Evolutionary conservation across 2,797 vertebrate species (phyloP).

Genomic region (Clarias platycephalus): DNA sequence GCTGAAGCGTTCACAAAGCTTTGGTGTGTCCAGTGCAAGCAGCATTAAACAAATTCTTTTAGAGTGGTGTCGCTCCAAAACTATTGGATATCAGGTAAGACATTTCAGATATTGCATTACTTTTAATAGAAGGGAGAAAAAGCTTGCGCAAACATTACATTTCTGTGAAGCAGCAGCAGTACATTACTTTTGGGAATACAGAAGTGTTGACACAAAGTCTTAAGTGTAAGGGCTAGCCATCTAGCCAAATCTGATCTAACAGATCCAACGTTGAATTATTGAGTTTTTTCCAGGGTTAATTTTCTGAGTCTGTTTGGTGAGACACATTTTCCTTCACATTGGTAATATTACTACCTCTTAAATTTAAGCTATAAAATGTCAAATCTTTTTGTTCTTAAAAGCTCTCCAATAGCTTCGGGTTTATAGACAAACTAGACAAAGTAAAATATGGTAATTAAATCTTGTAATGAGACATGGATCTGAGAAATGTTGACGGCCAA

Average conservation of each 20-base stretch:
- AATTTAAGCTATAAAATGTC: not conserved
- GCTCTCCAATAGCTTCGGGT: not conserved
- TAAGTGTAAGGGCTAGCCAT: not conserved
- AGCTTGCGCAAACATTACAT: not conserved
- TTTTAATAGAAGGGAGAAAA: not conserved
- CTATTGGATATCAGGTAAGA: slow-evolving; percentile 90
- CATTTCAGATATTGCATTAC: not conserved
- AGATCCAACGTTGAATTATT: not conserved
- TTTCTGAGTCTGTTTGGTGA: not conserved
- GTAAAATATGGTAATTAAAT: not conserved
- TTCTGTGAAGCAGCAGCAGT: not conserved
- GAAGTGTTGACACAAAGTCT: not conserved
- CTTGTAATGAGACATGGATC: not conserved
- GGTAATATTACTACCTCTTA: not conserved
- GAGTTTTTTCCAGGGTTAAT: not conserved
- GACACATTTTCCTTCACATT: not conserved
- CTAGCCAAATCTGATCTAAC: not conserved
- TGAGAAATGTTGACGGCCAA: no score
- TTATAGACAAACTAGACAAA: not conserved
- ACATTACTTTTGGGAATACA: not conserved
- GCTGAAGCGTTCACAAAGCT: slow-evolving; percentile 93
- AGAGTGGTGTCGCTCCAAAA: slow-evolving; percentile 97
- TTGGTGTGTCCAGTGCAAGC: slow-evolving; percentile 92
- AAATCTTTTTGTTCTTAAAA: not conserved
- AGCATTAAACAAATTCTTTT: slow-evolving; percentile 97